These are phyloP conservation scores for Gambusia holbrooki DNA, from an alignment of 2,113 vertebrate species.

Conservation along the genomic window DNA sequence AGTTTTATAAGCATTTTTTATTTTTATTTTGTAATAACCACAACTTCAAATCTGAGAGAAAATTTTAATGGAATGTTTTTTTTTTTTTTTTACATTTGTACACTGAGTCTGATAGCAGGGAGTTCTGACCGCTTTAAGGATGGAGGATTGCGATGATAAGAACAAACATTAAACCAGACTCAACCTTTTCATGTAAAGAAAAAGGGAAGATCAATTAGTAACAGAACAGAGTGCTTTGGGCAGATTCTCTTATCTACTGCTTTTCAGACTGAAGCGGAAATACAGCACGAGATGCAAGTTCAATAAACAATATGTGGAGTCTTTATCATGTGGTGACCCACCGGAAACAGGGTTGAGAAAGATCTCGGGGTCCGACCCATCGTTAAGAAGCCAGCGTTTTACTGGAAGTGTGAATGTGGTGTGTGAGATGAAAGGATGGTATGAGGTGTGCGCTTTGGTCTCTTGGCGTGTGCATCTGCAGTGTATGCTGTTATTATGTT, in stretches of 20 bases:
- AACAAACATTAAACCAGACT: slow-evolving; percentile 38
- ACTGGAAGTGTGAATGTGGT: slow-evolving; percentile 80
- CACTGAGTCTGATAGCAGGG: no score
- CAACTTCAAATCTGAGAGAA: no score
- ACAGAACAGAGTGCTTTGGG: slow-evolving; percentile 55
- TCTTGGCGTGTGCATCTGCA: slow-evolving; percentile 49
- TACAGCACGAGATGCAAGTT: slow-evolving; percentile 45
- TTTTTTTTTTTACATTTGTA: no score
- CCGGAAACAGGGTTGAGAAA: slow-evolving; percentile 62
- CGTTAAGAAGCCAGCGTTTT: slow-evolving; percentile 71
- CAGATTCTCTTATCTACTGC: slow-evolving; percentile 36
- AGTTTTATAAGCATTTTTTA: no score
- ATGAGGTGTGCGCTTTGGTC: slow-evolving; percentile 51
- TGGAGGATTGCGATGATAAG: slow-evolving; percentile 37
- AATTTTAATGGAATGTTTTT: no score
- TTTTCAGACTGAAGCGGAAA: slow-evolving; percentile 60
- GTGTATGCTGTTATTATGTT: slow-evolving; percentile 79
- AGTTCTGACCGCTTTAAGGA: no score
- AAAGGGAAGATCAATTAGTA: slow-evolving; percentile 47
- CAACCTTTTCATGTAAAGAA: slow-evolving; percentile 44
- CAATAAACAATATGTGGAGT: slow-evolving; percentile 73
- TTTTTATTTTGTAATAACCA: no score
- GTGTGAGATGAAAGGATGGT: slow-evolving; percentile 66
- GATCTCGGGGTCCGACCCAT: slow-evolving; percentile 63
- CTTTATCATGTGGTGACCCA: slow-evolving; percentile 78